These are phyloP conservation scores for Anguilla megastoma DNA, from an alignment of 2,797 vertebrate species.

Conservation along the genomic window DNA sequence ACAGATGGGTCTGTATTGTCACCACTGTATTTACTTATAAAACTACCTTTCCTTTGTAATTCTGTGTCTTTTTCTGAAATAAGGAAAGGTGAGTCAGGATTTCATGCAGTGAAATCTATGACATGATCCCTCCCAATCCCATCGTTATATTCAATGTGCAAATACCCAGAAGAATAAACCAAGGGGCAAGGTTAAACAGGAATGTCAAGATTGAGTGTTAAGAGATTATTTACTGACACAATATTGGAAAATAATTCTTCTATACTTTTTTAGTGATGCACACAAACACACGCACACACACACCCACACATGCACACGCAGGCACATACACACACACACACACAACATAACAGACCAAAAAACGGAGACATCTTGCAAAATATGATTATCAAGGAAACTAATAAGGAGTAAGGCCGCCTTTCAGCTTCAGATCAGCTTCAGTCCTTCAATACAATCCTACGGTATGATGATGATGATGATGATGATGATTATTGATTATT, in stretches of 20 bases:
- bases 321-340: no score
- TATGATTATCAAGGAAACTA: no score
- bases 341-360: no score
- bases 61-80: neutral
- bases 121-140: neutral
- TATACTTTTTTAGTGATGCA: neutral
- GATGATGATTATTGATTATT: no score
- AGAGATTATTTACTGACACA: constrained; percentile 13
- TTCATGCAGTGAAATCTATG: neutral
- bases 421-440: no score
- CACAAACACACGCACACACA: no score
- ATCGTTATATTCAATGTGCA: constrained; percentile 15
- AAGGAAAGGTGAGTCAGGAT: neutral
- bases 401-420: no score
- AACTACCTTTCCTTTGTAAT: neutral
- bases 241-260: neutral
- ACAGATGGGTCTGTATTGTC: neutral
- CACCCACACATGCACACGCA: no score
- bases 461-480: no score
- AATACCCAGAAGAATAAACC: neutral
- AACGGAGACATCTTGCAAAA: no score
- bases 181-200: neutral
- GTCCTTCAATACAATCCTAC: no score
- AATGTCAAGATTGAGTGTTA: constrained; percentile 1
- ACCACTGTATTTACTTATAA: neutral